Conservation (phyloP, 1,140 invertebrate species). For the Megalonaias nervosa region DNA sequence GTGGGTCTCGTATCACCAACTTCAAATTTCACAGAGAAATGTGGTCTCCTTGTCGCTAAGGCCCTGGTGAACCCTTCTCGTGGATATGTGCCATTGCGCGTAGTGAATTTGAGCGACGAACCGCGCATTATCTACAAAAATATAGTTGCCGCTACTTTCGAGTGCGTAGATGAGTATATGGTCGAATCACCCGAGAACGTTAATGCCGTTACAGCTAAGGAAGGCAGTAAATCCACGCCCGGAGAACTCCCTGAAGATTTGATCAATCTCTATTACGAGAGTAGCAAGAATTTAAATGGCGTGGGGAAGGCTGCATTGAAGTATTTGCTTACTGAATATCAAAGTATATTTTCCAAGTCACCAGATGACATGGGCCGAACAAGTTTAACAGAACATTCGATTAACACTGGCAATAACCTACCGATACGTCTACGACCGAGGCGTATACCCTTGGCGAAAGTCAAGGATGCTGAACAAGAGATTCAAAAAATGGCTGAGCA, state of each 20-base stretch:
- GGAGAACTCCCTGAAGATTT: neutral
- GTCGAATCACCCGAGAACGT: neutral
- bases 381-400: conserved; percentile 14
- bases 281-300: conserved; percentile 2
- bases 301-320: neutral
- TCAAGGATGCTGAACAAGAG: neutral
- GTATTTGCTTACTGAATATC: conserved; percentile 7
- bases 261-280: neutral
- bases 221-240: neutral
- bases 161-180: neutral
- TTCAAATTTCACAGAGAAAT: conserved; percentile 2
- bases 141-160: neutral
- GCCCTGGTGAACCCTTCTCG: neutral
- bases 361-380: conserved; percentile 18
- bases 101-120: too few relatives aligned
- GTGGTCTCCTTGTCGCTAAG: conserved; percentile 15
- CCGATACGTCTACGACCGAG: conserved; percentile 20
- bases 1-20: neutral
- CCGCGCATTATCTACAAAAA: neutral
- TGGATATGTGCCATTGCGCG: conserved; percentile 12
- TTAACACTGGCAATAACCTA: conserved; percentile 15
- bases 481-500: conserved; percentile 22
- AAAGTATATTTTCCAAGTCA: conserved; percentile 21
- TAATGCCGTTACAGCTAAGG: neutral
- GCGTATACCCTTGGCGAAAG: conserved; percentile 5